Evolutionary conservation across 2,113 vertebrate species (phyloP).

Genomic region (Phaethon lepturus): DNA sequence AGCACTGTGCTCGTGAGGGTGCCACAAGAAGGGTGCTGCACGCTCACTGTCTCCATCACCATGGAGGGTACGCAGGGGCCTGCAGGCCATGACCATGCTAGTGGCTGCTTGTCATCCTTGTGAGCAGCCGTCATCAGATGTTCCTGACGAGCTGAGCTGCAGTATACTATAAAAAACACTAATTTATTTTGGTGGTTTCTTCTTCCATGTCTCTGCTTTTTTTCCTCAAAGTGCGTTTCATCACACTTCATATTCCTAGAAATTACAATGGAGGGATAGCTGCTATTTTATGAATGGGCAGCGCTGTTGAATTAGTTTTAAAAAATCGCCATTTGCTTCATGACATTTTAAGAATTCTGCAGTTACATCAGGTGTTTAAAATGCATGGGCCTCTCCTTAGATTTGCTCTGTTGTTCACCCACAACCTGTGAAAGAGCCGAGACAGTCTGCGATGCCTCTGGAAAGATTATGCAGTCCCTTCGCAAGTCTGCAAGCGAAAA

Average conservation of each 20-base stretch:
- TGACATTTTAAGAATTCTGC: neutral
- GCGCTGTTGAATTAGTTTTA: neutral
- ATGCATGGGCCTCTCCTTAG: neutral
- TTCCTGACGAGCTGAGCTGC: neutral
- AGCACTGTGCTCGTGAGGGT: neutral
- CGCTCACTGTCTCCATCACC: neutral
- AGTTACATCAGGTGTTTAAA: neutral
- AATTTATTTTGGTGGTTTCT: neutral
- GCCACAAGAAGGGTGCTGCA: neutral
- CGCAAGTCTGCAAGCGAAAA: neutral
- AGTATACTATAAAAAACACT: neutral
- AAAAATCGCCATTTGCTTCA: neutral
- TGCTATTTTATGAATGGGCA: neutral
- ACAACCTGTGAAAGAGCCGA: neutral
- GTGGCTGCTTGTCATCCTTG: neutral
- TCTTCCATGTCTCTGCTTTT: neutral
- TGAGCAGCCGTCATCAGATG: neutral
- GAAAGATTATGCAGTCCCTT: neutral
- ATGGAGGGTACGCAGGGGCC: neutral
- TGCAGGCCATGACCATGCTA: neutral
- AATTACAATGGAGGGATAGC: neutral
- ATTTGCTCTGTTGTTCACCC: neutral
- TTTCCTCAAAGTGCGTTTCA: neutral
- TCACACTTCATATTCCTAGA: neutral
- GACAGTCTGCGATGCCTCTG: accelerated